Evolutionary conservation across 2,113 vertebrate genomes (phyloP), one percentile per base, ranked within the genome.

Genomic region (Bubo scandiacus): DNA sequence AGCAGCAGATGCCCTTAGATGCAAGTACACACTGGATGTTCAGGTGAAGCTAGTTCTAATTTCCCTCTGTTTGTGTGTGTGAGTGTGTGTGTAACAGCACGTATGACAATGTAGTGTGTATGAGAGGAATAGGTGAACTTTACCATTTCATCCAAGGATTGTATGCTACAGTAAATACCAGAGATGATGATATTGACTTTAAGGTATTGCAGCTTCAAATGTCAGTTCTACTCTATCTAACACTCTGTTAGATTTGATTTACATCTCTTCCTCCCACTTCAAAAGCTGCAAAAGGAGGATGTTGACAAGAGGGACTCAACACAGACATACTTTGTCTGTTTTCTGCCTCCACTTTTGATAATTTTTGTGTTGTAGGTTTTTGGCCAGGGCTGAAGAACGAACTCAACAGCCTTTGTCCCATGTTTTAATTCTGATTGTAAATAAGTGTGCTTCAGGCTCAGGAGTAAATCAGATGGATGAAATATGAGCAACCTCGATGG

Each of bases 131-230:
- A 96, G 90, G 55, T 98, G 98, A 98, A 98, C 98, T 98, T 98
- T 98, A 97, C 95, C 96, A 95, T 98, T 98, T 98, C 93, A 61
- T 96, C 36, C 59, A 96, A 96, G 75, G 97, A 90, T 93, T 82
- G 78, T 92, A 92, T 97, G 97, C 97, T 97, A 98, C 98, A 97
- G 98, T 98, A 98, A 98, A 98, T 98, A 98, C 96, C 98, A 98
- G 97, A 98, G 97, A 97, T 98, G 98, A 98, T 98, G 97, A 98
- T 98, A 98, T 98, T 98, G 98, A 98, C 98, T 98, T 98, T 98
- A 98, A 98, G 98, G 97, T 98, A 98, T 98, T 97, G 96, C 96
- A 94, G 92, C 95, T 98, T 97, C 98, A 98, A 98, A 98, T 98
- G 98, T 98, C 98, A 98, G 97, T 98, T 97, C 97, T 97, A 94